Percentiles rank a stretch among this genome's conserved stretches.
Conservation (phyloP, 1,140 invertebrate species). For the Andricus grossulariae region DNA sequence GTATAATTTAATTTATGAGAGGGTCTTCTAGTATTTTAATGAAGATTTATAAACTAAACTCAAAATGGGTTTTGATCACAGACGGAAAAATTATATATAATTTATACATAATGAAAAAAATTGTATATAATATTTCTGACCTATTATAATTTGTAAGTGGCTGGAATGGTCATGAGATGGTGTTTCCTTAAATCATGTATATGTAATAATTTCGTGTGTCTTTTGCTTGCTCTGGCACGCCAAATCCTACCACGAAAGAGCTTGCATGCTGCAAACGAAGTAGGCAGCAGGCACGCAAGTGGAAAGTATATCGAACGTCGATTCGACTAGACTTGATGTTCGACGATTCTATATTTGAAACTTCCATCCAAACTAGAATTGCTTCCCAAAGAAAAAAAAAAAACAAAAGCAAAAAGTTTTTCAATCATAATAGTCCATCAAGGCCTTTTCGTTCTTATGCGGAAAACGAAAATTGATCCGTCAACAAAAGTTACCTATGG, state of each 20-base stretch:
- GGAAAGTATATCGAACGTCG: conserved; percentile 47
- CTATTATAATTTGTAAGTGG: background rate
- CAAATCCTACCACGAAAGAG: conserved; percentile 49
- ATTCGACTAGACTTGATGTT: conserved; percentile 49
- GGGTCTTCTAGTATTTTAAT: too few relatives aligned
- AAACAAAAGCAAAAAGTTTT: conserved; percentile 44
- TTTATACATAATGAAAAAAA: too few relatives aligned
- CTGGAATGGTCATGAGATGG: background rate
- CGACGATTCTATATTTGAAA: conserved; percentile 40
- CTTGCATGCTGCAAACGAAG: conserved; percentile 48
- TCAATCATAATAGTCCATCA: conserved; percentile 50
- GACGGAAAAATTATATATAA: too few relatives aligned
- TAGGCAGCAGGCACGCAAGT: conserved; percentile 50
- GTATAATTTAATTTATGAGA: too few relatives aligned
- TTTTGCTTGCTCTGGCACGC: conserved; percentile 48
- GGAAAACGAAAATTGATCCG: conserved; percentile 52
- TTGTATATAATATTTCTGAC: too few relatives aligned
- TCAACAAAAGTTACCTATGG: conserved; percentile 28
- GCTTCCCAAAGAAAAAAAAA: conserved; percentile 32
- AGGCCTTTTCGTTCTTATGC: conserved; percentile 47
- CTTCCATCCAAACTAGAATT: conserved; percentile 36
- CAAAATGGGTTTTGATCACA: too few relatives aligned
- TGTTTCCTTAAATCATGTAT: conserved; percentile 53
- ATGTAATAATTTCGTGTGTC: conserved; percentile 48
- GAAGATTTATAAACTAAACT: too few relatives aligned